A percentile compares a stretch with the other conserved stretches of the same genome.
Evolutionary conservation across 2,797 vertebrate genomes (phyloP).

Genomic region (Ctenochaetus hawaiiensis): DNA sequence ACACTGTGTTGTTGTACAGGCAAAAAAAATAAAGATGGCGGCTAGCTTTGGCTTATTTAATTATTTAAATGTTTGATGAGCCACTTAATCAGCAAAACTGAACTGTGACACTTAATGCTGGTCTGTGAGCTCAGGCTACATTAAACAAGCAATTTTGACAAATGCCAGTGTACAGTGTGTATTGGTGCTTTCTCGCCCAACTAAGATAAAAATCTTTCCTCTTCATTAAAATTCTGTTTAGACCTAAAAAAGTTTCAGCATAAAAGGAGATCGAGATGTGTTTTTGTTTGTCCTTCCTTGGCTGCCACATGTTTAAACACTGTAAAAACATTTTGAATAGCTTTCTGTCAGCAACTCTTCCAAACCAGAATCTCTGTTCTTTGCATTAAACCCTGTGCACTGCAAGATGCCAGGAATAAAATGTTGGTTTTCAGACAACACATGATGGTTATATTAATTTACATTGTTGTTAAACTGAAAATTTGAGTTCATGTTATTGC

Average conservation of each 20-base stretch:
- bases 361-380: not conserved
- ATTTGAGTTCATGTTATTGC: not conserved
- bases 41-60: too few relatives aligned
- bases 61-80: not conserved
- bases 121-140: too few relatives aligned
- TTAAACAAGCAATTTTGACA: not conserved
- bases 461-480: not conserved
- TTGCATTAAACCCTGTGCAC: not conserved
- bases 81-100: not conserved
- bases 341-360: slow-evolving; percentile 14
- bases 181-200: not conserved
- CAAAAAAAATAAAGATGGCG: not conserved
- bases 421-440: not conserved
- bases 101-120: not conserved
- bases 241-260: not conserved
- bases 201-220: not conserved
- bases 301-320: not conserved
- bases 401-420: not conserved
- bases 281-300: not conserved
- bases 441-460: not conserved
- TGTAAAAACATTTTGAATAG: slow-evolving; percentile 1
- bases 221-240: not conserved
- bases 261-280: slow-evolving; percentile 1
- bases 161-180: too few relatives aligned
- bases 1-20: not conserved